Evolutionary conservation across 2,113 vertebrate genomes (phyloP).

Genomic region (Lagopus muta): DNA sequence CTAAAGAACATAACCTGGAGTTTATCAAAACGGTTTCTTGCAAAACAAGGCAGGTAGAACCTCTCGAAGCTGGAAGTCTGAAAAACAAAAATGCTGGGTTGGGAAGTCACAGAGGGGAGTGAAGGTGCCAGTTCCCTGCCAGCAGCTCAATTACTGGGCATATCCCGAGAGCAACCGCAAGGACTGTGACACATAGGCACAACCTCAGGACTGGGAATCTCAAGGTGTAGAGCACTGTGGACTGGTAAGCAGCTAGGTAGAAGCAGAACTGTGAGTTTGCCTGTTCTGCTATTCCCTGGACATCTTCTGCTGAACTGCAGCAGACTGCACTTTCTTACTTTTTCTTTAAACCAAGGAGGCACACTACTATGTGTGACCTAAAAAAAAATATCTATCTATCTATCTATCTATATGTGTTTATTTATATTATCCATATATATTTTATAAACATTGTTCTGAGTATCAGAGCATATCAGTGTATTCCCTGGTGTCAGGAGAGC

Average conservation of each 20-base stretch:
- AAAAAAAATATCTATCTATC: too few relatives aligned
- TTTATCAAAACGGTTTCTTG: not conserved
- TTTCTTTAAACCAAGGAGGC: not conserved
- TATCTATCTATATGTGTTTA: not conserved
- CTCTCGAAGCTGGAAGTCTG: accelerated
- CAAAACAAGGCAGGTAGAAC: not conserved
- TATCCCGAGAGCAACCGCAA: not conserved
- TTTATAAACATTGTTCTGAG: not conserved
- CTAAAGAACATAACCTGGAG: not conserved
- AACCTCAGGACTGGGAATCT: not conserved
- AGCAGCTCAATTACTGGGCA: accelerated
- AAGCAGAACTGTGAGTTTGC: not conserved
- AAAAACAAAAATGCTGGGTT: accelerated
- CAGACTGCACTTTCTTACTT: not conserved
- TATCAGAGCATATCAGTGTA: accelerated
- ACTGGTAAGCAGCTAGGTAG: accelerated
- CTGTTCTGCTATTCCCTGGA: not conserved
- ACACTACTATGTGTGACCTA: not conserved
- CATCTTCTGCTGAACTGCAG: not conserved
- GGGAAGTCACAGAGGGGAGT: accelerated
- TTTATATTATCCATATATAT: not conserved
- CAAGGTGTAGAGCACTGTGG: not conserved
- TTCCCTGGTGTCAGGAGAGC: not conserved
- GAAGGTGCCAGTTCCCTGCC: not conserved
- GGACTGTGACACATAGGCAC: not conserved